Evolutionary conservation across 2,888 invertebrate genomes (phyloP).

Genomic region (Ctena decussata): DNA sequence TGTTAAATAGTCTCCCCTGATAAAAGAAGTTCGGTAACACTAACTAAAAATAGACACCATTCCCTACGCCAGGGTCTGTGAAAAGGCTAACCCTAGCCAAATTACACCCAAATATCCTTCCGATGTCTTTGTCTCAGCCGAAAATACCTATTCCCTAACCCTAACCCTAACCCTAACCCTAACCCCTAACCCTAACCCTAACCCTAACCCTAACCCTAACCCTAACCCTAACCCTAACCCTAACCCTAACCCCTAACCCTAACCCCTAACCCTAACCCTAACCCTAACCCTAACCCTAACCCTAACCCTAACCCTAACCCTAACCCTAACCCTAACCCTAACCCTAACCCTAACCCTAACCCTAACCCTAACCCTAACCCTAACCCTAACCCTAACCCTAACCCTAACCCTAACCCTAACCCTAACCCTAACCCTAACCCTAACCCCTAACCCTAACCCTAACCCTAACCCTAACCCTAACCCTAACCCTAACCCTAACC

Average conservation of each 20-base stretch:
- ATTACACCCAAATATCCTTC: too few relatives aligned
- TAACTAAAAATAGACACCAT: too few relatives aligned
- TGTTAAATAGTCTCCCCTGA: too few relatives aligned
- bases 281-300: constrained; percentile 19
- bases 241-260: constrained; percentile 27
- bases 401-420: constrained; percentile 24
- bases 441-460: constrained; percentile 31
- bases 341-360: constrained; percentile 29
- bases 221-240: constrained; percentile 33
- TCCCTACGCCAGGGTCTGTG: too few relatives aligned
- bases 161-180: constrained; percentile 62
- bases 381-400: constrained; percentile 27
- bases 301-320: constrained; percentile 19
- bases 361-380: constrained; percentile 26
- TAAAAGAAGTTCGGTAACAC: too few relatives aligned
- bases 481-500: constrained; percentile 20
- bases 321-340: constrained; percentile 15
- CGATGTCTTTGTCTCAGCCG: too few relatives aligned
- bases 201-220: constrained; percentile 33
- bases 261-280: constrained; percentile 1
- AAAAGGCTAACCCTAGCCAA: too few relatives aligned
- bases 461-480: constrained; percentile 16
- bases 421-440: constrained; percentile 25
- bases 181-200: constrained; percentile 47
- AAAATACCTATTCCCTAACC: too few relatives aligned